A percentile compares a stretch with the other conserved stretches of the same genome.
Conservation (phyloP, 1,140 invertebrate genomes). For the Halesus radiatus region DNA sequence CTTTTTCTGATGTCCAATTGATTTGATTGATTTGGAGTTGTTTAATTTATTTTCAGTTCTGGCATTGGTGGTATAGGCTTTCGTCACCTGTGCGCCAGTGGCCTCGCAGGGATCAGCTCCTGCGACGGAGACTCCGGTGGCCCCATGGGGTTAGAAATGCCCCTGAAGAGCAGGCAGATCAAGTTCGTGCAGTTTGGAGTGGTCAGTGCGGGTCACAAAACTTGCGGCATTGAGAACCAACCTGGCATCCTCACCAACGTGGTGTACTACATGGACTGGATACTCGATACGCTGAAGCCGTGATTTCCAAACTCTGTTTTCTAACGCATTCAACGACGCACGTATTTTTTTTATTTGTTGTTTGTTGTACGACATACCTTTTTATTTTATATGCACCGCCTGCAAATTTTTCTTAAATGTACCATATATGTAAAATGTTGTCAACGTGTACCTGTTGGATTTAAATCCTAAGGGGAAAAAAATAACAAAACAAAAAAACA, state of each 20-base stretch:
- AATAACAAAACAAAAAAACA: no score
- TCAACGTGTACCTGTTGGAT: no score
- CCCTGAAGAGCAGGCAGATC: neutral
- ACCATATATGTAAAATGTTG: no score
- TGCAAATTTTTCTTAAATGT: no score
- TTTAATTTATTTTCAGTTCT: neutral
- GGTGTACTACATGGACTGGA: slow-evolving; percentile 60
- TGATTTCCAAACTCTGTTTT: neutral
- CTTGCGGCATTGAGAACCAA: neutral
- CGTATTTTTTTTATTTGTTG: no score
- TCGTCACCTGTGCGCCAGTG: slow-evolving; percentile 65
- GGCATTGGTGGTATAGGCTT: neutral
- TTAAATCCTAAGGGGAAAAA: no score
- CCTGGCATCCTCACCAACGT: slow-evolving; percentile 59
- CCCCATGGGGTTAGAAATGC: neutral
- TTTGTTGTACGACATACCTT: no score
- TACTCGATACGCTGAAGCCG: slow-evolving; percentile 55
- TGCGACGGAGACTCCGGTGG: slow-evolving; percentile 71
- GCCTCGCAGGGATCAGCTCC: slow-evolving; percentile 61
- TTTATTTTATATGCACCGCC: no score
- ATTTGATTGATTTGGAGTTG: no score
- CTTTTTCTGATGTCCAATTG: no score
- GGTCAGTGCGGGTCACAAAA: neutral
- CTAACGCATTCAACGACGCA: no score
- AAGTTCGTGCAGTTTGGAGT: slow-evolving; percentile 21